These are phyloP conservation scores for Esox lucius DNA, from an alignment of 2,797 vertebrate genomes.

Conservation along the genomic window DNA sequence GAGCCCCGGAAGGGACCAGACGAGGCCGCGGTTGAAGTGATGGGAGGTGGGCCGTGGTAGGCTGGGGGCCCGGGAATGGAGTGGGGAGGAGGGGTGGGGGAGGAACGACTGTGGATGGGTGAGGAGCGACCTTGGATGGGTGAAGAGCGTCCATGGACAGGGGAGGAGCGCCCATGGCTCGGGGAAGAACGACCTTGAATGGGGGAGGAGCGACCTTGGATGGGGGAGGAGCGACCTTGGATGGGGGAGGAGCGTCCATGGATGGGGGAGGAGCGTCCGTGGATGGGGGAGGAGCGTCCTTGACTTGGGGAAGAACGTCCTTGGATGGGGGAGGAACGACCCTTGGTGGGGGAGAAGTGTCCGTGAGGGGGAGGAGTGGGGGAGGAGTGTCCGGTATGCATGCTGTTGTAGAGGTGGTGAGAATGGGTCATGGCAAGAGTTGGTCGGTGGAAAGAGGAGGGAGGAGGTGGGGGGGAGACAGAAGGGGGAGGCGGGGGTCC, in stretches of 20 bases:
- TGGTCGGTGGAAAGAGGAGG: conserved; percentile 73
- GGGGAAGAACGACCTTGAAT: not conserved
- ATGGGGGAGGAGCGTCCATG: no score
- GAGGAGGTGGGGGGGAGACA: conserved; percentile 76
- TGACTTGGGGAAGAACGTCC: not conserved
- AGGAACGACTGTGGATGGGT: conserved; percentile 65
- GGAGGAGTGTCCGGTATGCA: conserved; percentile 68
- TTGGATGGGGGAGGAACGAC: not conserved
- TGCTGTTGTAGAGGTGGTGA: conserved; percentile 78
- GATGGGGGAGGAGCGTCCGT: conserved; percentile 67
- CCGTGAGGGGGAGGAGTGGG: conserved; percentile 59
- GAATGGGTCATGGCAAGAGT: conserved; percentile 68
- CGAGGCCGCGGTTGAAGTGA: conserved; percentile 50
- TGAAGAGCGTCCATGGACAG: conserved; percentile 59
- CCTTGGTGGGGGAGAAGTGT: not conserved
- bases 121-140: conserved; percentile 66
- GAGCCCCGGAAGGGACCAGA: conserved; percentile 48
- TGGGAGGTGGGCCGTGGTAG: conserved; percentile 60
- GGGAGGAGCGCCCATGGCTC: not conserved
- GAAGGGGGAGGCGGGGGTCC: conserved; percentile 72
- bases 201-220: not conserved
- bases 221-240: not conserved
- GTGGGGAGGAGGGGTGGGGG: conserved; percentile 73
- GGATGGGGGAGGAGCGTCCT: not conserved
- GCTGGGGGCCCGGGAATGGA: conserved; percentile 66